These are phyloP conservation scores for Henicopernis longicauda DNA, from an alignment of 2,113 vertebrate genomes.

Conservation along the genomic window DNA sequence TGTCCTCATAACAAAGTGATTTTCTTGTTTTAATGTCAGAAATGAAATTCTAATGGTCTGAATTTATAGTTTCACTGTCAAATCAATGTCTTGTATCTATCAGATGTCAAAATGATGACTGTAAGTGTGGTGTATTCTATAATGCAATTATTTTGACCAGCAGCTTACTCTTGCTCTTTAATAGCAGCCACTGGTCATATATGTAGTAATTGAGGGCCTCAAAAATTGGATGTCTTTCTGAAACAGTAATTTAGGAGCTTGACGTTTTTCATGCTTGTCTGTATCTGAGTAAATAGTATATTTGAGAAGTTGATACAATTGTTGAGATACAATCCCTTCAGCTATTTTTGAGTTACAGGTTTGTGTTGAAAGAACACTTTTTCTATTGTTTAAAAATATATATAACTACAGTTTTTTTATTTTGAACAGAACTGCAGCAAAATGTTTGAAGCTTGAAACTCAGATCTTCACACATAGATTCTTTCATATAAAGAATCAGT, in stretches of 20 bases:
- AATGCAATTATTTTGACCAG: not conserved
- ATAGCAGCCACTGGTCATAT: not conserved
- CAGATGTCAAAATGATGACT: slow-evolving; percentile 12
- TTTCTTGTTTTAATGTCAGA: slow-evolving; percentile 11
- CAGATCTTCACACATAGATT: not conserved
- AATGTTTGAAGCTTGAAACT: not conserved
- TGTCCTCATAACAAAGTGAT: not conserved
- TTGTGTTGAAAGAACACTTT: not conserved
- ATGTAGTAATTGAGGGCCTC: not conserved
- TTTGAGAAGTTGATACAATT: not conserved
- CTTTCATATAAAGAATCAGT: not conserved
- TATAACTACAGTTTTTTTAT: not conserved
- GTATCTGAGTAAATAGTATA: not conserved
- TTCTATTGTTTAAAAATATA: not conserved
- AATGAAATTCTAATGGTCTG: not conserved
- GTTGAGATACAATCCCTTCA: not conserved
- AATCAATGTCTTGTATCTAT: slow-evolving; percentile 27
- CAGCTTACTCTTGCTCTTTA: not conserved
- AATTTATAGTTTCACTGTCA: slow-evolving; percentile 13
- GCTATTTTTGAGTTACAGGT: not conserved
- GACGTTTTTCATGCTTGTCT: not conserved
- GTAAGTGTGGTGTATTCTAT: not conserved
- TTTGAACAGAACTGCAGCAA: not conserved
- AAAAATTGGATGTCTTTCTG: not conserved
- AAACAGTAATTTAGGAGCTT: not conserved